phyloP scores from a whole-genome alignment of 2,113 vertebrate genomes.

The Sarotherodon lohbergeri region DNA sequence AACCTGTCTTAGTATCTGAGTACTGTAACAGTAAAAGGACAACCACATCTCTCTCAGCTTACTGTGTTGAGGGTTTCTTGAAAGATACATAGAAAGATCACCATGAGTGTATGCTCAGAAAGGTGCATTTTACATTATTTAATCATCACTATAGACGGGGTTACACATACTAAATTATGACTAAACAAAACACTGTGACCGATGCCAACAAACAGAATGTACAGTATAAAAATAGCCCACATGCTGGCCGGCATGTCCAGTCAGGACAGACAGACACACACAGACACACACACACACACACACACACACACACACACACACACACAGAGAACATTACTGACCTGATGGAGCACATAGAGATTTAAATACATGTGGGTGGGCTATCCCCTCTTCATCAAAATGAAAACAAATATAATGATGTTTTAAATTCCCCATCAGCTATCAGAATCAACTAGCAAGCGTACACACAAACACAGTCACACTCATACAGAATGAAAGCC shows the following conservation, averaged over 20 bases:
- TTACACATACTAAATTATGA: neutral
- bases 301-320: neutral
- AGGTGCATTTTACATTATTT: neutral
- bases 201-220: neutral
- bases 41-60: neutral
- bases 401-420: neutral
- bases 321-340: neutral
- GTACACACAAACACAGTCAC: neutral
- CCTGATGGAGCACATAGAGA: neutral
- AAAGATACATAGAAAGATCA: neutral
- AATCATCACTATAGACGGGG: neutral
- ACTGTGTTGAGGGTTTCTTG: neutral
- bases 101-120: neutral
- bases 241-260: neutral
- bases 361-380: neutral
- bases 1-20: neutral
- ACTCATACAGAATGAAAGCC: neutral
- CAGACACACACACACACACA: neutral
- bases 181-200: neutral
- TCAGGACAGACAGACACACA: neutral
- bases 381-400: neutral
- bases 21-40: neutral
- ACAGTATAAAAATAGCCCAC: conserved; percentile 16
- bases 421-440: neutral
- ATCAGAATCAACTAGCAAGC: neutral